A percentile compares a stretch with the other conserved stretches of the same genome.
Conservation (phyloP, 2,113 vertebrate species). For the Choloepus hoffmanni region DNA sequence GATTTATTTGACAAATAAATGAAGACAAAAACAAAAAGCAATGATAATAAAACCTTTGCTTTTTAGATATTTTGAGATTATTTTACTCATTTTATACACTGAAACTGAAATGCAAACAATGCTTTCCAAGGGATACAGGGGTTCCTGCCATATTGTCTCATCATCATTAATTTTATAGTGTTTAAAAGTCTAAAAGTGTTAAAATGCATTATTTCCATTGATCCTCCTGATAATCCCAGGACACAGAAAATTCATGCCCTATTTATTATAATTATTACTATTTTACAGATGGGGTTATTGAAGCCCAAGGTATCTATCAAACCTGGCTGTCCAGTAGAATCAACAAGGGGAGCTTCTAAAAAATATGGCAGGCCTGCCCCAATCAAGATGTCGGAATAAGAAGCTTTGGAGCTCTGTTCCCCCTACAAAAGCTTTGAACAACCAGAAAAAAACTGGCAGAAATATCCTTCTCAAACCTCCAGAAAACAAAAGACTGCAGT, state of each 20-base stretch:
- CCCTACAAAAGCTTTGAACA: too few relatives aligned
- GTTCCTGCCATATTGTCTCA: background rate
- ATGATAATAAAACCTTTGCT: background rate
- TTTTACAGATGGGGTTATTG: background rate
- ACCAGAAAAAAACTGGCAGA: too few relatives aligned
- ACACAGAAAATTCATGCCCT: background rate
- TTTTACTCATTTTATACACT: background rate
- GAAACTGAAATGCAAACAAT: background rate
- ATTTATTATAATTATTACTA: background rate
- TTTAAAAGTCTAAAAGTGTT: constrained; percentile 7
- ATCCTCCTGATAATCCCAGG: background rate
- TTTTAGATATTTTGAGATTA: background rate
- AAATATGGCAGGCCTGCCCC: background rate
- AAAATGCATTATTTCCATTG: background rate
- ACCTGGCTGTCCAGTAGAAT: background rate
- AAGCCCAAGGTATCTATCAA: background rate
- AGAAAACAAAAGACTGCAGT: too few relatives aligned
- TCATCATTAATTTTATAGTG: constrained; percentile 1
- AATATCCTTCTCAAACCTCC: too few relatives aligned
- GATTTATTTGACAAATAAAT: background rate
- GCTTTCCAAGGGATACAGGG: background rate
- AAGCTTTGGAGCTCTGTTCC: too few relatives aligned
- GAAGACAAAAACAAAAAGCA: background rate
- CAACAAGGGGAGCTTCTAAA: background rate
- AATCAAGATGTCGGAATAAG: too few relatives aligned